Percentiles rank a stretch among this genome's conserved stretches.
phyloP scores from a whole-genome alignment of 2,797 vertebrate species.

The Okamejei kenojei region DNA sequence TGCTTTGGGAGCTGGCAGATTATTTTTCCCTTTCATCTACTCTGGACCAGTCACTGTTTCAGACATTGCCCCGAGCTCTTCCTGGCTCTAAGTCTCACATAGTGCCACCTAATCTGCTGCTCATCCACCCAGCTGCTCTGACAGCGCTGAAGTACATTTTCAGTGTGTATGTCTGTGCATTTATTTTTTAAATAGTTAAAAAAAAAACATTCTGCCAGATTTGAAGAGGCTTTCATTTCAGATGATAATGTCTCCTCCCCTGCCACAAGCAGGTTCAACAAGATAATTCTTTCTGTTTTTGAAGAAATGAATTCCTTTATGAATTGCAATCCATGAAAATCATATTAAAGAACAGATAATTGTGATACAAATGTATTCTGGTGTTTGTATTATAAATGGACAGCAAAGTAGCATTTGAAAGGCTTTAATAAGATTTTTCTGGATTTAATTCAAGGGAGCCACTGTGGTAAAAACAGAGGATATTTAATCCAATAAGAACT shows the following conservation, averaged over 20 bases:
- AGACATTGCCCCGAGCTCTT: not conserved
- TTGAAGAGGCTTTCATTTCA: not conserved
- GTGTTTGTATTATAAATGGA: conserved; percentile 16
- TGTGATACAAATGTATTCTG: conserved; percentile 20
- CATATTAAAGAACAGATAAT: conserved; percentile 30
- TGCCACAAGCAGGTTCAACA: not conserved
- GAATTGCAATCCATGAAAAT: conserved; percentile 31
- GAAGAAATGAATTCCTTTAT: conserved; percentile 16
- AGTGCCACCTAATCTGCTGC: conserved; percentile 10
- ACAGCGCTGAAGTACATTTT: not conserved
- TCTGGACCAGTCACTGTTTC: not conserved
- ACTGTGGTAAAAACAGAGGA: conserved; percentile 17
- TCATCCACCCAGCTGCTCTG: not conserved
- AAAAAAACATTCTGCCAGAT: conserved; percentile 8
- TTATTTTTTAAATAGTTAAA: not conserved
- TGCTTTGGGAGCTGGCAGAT: conserved; percentile 14
- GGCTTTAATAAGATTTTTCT: conserved; percentile 33
- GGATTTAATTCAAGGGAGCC: conserved; percentile 10
- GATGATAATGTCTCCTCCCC: not conserved
- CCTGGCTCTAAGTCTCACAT: not conserved
- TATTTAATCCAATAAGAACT: conserved; percentile 23
- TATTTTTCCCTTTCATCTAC: conserved; percentile 27
- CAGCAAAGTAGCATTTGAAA: not conserved
- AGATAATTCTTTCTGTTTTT: conserved; percentile 15
- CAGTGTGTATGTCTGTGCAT: not conserved